These are phyloP conservation scores for Tetragnatha versicolor DNA, from an alignment of 1,140 invertebrate species.

Conservation along the genomic window DNA sequence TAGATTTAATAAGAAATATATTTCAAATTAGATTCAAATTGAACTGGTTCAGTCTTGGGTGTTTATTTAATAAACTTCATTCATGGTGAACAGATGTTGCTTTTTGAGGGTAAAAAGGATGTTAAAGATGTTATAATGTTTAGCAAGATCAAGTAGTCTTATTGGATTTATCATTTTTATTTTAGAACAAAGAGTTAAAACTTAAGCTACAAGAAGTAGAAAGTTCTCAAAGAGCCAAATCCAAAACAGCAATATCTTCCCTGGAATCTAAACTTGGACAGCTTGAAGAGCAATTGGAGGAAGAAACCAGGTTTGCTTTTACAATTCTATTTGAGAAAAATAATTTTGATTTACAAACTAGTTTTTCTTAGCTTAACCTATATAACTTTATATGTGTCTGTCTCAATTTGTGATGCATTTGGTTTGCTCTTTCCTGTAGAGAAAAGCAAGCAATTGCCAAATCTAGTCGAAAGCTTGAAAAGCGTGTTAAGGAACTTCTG, in stretches of 20 bases:
- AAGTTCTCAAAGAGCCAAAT: conserved; percentile 87
- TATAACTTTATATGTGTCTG: not conserved
- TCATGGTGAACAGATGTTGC: too few relatives aligned
- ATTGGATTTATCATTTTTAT: not conserved
- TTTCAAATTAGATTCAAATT: too few relatives aligned
- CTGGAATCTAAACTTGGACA: conserved; percentile 93
- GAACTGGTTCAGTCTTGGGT: too few relatives aligned
- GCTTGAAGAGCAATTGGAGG: conserved; percentile 94
- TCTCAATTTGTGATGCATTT: not conserved
- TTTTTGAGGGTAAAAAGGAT: too few relatives aligned
- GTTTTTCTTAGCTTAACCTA: not conserved
- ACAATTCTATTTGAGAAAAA: not conserved
- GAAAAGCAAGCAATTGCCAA: conserved; percentile 89
- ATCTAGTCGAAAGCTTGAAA: conserved; percentile 89
- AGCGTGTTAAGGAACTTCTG: conserved; percentile 90
- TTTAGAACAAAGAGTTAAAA: conserved; percentile 65
- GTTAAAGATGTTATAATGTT: too few relatives aligned
- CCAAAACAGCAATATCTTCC: conserved; percentile 90
- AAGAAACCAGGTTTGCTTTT: conserved; percentile 74
- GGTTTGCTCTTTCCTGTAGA: conserved; percentile 30
- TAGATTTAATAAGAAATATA: too few relatives aligned
- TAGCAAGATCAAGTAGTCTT: too few relatives aligned
- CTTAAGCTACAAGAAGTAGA: conserved; percentile 93
- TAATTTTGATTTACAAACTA: not conserved
- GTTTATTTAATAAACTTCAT: too few relatives aligned